Evolutionary conservation across 1,140 invertebrate genomes (phyloP), one percentile per base, ranked within the genome.

Genomic region (Nymphalis io): DNA sequence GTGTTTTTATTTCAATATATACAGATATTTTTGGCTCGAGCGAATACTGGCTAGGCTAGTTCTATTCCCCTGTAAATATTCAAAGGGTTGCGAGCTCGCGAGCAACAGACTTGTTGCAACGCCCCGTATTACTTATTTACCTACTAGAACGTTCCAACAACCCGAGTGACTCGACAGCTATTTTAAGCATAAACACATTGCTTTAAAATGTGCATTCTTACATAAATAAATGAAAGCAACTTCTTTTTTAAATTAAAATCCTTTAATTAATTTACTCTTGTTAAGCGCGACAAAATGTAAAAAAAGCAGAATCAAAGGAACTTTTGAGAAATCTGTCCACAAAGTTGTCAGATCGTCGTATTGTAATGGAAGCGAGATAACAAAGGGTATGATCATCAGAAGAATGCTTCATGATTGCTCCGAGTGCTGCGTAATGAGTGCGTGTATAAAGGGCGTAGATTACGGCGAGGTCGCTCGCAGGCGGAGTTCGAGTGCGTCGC

Each of bases 371-470:
- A 48, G 23, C 39, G 40, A 33, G 20, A 12, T 13, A 48, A 61
- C 60, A 61, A 61, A 48, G 42, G 23, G 12, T 16, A 61, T 48
- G 60, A 61, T 61, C 21, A 61, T 6, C 20, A 8, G 15, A 5
- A 40, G 40, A 27, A 16, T 12, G n/a, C 38, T 38, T n/a, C 18
- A 6, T 60, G 27, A 60, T 15, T 39, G 38, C 58, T 42, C n/a
- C 16, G 21, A 61, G 18, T 48, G n/a, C 15, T 48, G 21, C 16
- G 60, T 61, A 61, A 61, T 61, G 46, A 61, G 60, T 61, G 42
- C 60, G 60, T 48, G 38, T 12, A 20, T 21, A 51, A 21, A 51
- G 48, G 20, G 55, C 27, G 33, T 15, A 38, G 15, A 21, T 58
- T 21, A 44, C 48, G n/a, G 27, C 15, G 27, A 27, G 55, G 18